Percentiles rank a stretch among this genome's conserved stretches.
Evolutionary conservation across 2,113 vertebrate species (phyloP).

Genomic region (Sphaerodactylus townsendi): DNA sequence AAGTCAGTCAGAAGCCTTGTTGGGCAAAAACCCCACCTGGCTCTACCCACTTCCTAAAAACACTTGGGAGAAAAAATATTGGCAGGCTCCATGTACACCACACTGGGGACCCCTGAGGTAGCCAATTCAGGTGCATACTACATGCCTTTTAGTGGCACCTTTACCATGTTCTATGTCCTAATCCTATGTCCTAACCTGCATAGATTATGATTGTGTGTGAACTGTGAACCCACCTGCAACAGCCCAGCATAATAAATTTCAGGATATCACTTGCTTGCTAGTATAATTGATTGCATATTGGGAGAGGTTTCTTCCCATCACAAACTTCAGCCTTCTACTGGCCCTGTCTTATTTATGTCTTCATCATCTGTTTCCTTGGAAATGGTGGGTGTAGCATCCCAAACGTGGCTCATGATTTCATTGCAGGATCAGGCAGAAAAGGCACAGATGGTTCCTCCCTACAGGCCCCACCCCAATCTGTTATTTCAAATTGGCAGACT

Average conservation of each 20-base stretch:
- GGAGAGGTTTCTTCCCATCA: fast-evolving
- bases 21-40: no score
- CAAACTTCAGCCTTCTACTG: conserved; percentile 41
- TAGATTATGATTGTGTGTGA: background rate
- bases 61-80: no score
- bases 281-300: background rate
- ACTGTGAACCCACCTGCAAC: background rate
- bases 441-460: conserved; percentile 49
- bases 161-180: background rate
- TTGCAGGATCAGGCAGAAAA: background rate
- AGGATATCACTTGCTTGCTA: background rate
- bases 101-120: no score
- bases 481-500: conserved; percentile 38
- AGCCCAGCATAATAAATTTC: background rate
- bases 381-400: conserved; percentile 62
- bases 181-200: background rate
- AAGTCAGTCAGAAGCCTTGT: no score
- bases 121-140: background rate
- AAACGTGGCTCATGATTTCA: conserved; percentile 56
- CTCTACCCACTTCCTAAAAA: no score
- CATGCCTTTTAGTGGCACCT: background rate
- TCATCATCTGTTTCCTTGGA: conserved; percentile 65
- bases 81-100: no score
- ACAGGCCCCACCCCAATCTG: background rate
- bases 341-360: conserved; percentile 52